Conservation (phyloP, 2,113 vertebrate species). For the Psittacara wagleri region DNA sequence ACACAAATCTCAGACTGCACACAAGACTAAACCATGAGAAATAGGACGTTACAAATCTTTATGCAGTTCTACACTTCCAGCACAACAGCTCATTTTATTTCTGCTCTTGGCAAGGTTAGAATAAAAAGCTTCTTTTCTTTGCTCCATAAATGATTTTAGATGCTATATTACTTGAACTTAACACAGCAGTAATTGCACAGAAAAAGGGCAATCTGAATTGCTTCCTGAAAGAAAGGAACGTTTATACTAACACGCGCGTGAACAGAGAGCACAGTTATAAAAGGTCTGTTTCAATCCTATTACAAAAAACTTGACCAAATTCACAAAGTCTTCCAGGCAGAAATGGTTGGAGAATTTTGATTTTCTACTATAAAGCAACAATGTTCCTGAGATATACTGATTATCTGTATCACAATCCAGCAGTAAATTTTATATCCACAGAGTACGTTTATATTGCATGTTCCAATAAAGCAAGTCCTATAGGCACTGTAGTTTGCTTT, state of each 20-base stretch:
- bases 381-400: background rate
- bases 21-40: background rate
- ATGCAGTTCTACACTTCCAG: slow-evolving; percentile 31
- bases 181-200: slow-evolving; percentile 61
- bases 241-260: slow-evolving; percentile 38
- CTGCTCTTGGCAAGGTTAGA: slow-evolving; percentile 68
- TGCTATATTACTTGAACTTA: slow-evolving; percentile 64
- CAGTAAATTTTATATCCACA: background rate
- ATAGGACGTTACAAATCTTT: slow-evolving; percentile 29
- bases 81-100: slow-evolving; percentile 69
- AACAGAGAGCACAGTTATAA: slow-evolving; percentile 36
- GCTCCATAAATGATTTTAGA: slow-evolving; percentile 62
- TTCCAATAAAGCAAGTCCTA: background rate
- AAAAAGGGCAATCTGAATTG: slow-evolving; percentile 58
- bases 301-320: slow-evolving; percentile 20
- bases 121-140: slow-evolving; percentile 65
- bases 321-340: background rate
- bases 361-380: background rate
- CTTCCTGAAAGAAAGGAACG: slow-evolving; percentile 63
- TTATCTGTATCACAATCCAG: background rate
- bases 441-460: background rate
- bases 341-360: background rate
- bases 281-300: slow-evolving; percentile 45
- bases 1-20: slow-evolving; percentile 50
- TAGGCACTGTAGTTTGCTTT: background rate